A percentile compares a stretch with the other conserved stretches of the same genome.
Conservation (phyloP, 2,113 vertebrate species). For the Brachypteracias leptosomus region DNA sequence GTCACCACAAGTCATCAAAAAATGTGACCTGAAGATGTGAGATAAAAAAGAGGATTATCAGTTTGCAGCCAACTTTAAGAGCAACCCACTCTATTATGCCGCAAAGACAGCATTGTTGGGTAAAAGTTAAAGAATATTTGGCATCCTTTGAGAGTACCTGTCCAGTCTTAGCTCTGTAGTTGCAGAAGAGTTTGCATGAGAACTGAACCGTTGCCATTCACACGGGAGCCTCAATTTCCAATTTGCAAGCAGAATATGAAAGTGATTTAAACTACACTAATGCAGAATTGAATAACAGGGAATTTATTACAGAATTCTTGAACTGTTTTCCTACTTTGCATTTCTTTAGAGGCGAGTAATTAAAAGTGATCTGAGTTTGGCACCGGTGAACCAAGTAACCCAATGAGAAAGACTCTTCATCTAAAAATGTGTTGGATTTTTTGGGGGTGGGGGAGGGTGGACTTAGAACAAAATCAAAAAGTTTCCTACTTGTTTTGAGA, state of each 20-base stretch:
- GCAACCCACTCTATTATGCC: neutral
- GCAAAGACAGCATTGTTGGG: neutral
- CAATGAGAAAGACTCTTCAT: neutral
- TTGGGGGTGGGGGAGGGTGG: neutral
- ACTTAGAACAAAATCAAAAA: neutral
- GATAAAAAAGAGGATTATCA: neutral
- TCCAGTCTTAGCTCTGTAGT: neutral
- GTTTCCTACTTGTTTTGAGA: neutral
- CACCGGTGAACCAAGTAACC: neutral
- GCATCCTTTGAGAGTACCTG: neutral
- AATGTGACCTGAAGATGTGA: neutral
- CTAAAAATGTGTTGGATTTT: neutral
- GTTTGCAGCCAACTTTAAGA: neutral
- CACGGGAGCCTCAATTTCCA: neutral
- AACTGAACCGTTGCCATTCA: neutral
- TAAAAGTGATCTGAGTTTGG: neutral
- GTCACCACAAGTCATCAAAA: neutral
- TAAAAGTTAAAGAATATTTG: neutral
- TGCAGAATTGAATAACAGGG: neutral
- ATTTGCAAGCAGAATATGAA: neutral
- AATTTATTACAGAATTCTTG: neutral
- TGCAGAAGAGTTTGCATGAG: neutral
- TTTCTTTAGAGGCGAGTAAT: neutral
- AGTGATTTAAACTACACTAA: neutral
- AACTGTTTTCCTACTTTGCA: neutral